Evolutionary conservation across 2,888 invertebrate genomes (phyloP).

Genomic region (Drosophila mettleri): DNA sequence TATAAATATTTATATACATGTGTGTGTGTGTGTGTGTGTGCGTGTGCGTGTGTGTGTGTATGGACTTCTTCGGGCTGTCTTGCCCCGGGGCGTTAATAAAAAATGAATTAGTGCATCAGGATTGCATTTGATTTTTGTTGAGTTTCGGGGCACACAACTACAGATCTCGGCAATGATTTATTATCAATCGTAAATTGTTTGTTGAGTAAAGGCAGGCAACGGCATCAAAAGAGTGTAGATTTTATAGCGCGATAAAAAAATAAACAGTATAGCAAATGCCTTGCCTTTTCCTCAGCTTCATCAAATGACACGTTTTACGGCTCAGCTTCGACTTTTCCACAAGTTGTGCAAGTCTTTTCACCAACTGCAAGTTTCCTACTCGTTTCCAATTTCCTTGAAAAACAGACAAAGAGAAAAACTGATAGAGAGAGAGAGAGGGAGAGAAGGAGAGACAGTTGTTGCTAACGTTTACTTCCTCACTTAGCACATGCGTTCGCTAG

Average conservation of each 20-base stretch:
- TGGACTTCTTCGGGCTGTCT: conserved; percentile 12
- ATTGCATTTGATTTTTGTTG: conserved; percentile 33
- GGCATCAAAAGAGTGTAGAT: conserved; percentile 49
- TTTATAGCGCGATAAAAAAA: conserved; percentile 57
- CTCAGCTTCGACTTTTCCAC: conserved; percentile 5
- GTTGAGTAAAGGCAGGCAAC: conserved; percentile 47
- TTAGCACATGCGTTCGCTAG: conserved; percentile 65
- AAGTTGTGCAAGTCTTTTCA: conserved; percentile 23
- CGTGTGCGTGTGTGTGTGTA: not conserved
- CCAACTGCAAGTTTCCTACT: conserved; percentile 18
- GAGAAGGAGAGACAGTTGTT: conserved; percentile 3
- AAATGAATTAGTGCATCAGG: conserved; percentile 77
- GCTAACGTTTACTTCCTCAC: conserved; percentile 65
- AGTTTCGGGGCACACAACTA: conserved; percentile 25
- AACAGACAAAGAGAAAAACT: not conserved
- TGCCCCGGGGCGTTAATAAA: conserved; percentile 65
- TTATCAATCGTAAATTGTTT: conserved; percentile 73
- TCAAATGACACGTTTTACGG: conserved; percentile 23
- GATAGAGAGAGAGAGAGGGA: not conserved
- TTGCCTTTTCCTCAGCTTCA: conserved; percentile 9
- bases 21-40: too few species aligned
- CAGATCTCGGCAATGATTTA: conserved; percentile 67
- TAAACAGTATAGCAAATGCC: conserved; percentile 17
- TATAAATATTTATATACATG: conserved; percentile 41
- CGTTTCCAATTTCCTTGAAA: conserved; percentile 33